phyloP scores from a whole-genome alignment of 2,888 invertebrate genomes.

The Auanema freiburgensis region DNA sequence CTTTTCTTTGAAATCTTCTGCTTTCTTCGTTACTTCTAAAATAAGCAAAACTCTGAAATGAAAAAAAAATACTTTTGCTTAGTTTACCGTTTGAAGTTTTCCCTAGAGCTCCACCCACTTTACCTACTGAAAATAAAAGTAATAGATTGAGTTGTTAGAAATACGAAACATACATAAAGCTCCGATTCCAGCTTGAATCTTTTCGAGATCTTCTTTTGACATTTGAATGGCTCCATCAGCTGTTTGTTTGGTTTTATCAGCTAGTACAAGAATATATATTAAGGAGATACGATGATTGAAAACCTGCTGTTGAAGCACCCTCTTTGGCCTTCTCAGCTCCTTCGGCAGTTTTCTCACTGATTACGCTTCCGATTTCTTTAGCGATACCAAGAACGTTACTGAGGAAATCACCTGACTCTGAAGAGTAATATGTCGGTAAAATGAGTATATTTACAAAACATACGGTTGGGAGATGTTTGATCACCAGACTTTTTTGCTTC shows the following conservation, averaged over 20 bases:
- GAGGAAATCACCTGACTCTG: constrained; percentile 1
- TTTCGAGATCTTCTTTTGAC: constrained; percentile 3
- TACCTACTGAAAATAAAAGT: too few relatives aligned
- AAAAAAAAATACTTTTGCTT: too few relatives aligned
- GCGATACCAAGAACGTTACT: not conserved
- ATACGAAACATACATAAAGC: not conserved
- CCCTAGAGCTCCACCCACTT: too few relatives aligned
- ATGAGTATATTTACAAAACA: not conserved
- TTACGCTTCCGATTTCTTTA: not conserved
- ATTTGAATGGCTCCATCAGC: constrained; percentile 3
- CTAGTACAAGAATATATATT: not conserved
- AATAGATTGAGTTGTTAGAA: too few relatives aligned
- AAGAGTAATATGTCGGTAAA: not conserved
- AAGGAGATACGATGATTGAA: not conserved
- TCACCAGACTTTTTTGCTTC: not conserved
- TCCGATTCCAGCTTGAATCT: not conserved
- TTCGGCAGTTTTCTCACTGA: not conserved
- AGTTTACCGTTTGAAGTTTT: too few relatives aligned
- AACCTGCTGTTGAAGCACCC: not conserved
- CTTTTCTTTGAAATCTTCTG: not conserved
- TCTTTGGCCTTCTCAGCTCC: constrained; percentile 2
- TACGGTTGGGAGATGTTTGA: not conserved
- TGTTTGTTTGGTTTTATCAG: constrained; percentile 2
- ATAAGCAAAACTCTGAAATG: too few relatives aligned
- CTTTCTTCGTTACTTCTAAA: not conserved